Conservation (phyloP, 1,140 invertebrate species). For the Cataglyphis hispanica region DNA sequence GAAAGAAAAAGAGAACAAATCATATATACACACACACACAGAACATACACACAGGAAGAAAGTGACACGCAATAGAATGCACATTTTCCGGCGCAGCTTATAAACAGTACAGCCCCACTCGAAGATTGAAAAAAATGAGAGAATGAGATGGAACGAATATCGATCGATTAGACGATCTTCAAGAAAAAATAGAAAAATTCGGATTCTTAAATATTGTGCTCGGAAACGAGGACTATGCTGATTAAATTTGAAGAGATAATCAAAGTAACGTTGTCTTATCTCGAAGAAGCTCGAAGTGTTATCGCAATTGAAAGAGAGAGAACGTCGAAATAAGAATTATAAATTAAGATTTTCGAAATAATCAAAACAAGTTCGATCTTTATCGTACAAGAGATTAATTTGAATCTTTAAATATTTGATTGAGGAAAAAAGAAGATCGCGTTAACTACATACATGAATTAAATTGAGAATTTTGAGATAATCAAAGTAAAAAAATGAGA, state of each 20-base stretch:
- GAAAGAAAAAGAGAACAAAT: slow-evolving; percentile 22
- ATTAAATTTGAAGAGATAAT: slow-evolving; percentile 34
- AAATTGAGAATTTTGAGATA: slow-evolving; percentile 28
- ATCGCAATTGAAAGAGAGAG: not conserved
- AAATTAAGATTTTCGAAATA: slow-evolving; percentile 11
- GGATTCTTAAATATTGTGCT: not conserved
- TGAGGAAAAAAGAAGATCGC: not conserved
- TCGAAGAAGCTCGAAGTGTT: not conserved
- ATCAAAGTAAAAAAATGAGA: slow-evolving; percentile 29
- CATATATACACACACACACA: too few relatives aligned
- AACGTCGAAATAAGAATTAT: slow-evolving; percentile 4
- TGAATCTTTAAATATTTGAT: not conserved
- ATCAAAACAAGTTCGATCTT: slow-evolving; percentile 28
- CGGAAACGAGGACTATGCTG: not conserved
- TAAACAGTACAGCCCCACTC: not conserved
- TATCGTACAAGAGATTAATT: slow-evolving; percentile 16
- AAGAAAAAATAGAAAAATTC: not conserved
- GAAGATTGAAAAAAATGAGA: not conserved
- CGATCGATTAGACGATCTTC: not conserved
- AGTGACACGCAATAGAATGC: not conserved
- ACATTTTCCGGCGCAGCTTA: not conserved
- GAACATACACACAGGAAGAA: not conserved
- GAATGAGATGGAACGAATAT: not conserved
- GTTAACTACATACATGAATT: not conserved
- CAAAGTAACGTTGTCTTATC: slow-evolving; percentile 23